Conservation (phyloP, 2,797 vertebrate species). For the Propithecus deckenii region DNA sequence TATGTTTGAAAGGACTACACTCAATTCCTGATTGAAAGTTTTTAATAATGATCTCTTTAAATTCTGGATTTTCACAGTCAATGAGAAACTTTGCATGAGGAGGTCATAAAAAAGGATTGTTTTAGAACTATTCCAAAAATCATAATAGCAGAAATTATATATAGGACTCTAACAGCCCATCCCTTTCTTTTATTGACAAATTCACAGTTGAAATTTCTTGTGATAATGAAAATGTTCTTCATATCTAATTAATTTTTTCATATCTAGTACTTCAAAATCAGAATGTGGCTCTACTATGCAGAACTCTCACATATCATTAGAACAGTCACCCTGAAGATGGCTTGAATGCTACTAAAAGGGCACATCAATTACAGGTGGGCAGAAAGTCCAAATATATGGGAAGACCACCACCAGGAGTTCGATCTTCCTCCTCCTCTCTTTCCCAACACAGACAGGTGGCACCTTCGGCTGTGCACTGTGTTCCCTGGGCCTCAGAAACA, state of each 20-base stretch:
- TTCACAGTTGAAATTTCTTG: neutral
- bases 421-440: neutral
- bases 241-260: constrained; percentile 3
- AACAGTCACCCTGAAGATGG: neutral
- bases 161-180: neutral
- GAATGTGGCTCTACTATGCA: neutral
- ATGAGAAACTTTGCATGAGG: neutral
- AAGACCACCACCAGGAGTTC: neutral
- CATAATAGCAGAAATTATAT: neutral
- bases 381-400: neutral
- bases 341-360: neutral
- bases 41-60: neutral
- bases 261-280: neutral
- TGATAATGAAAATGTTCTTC: neutral
- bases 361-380: neutral
- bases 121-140: constrained; percentile 10
- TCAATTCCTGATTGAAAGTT: neutral
- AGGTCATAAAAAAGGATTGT: neutral
- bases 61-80: neutral
- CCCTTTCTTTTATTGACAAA: neutral
- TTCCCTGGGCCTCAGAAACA: neutral
- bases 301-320: neutral
- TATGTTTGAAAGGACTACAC: neutral
- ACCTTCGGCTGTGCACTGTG: too few species aligned
- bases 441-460: neutral